These are phyloP conservation scores for Shargacucullia verbasci DNA, from an alignment of 2,888 invertebrate species.

Conservation along the genomic window DNA sequence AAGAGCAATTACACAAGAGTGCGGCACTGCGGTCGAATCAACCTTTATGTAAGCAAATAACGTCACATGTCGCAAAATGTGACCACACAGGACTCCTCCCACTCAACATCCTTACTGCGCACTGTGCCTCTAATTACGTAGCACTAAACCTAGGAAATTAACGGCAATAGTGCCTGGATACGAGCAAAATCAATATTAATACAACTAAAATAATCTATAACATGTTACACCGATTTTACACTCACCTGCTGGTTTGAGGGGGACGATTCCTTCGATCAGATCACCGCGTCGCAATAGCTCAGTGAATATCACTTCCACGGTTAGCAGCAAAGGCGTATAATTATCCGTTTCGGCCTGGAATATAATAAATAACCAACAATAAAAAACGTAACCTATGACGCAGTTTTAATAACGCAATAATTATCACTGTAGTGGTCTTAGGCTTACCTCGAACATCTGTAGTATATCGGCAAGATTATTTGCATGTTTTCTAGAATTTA, in stretches of 20 bases:
- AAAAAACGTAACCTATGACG: slow-evolving; percentile 73
- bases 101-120: slow-evolving; percentile 21
- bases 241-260: slow-evolving; percentile 89
- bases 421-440: slow-evolving; percentile 17
- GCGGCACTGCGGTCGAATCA: slow-evolving; percentile 37
- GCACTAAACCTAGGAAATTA: slow-evolving; percentile 6
- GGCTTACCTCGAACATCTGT: slow-evolving; percentile 90
- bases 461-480: slow-evolving; percentile 92
- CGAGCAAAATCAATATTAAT: slow-evolving; percentile 71
- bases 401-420: slow-evolving; percentile 58
- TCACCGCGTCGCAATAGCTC: slow-evolving; percentile 91
- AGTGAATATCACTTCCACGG: slow-evolving; percentile 92
- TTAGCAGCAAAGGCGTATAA: slow-evolving; percentile 90
- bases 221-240: slow-evolving; percentile 45
- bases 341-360: slow-evolving; percentile 84
- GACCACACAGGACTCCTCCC: slow-evolving; percentile 37
- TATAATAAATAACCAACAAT: slow-evolving; percentile 59
- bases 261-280: slow-evolving; percentile 90
- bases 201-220: slow-evolving; percentile 53
- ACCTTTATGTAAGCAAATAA: slow-evolving; percentile 66
- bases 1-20: slow-evolving; percentile 61
- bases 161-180: slow-evolving; percentile 14
- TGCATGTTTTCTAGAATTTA: slow-evolving; percentile 90
- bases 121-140: slow-evolving; percentile 4
- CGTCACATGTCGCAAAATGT: slow-evolving; percentile 71